Base-by-base conservation (phyloP, 2,888 invertebrate species). In the Caenorhabditis japonica region DNA sequence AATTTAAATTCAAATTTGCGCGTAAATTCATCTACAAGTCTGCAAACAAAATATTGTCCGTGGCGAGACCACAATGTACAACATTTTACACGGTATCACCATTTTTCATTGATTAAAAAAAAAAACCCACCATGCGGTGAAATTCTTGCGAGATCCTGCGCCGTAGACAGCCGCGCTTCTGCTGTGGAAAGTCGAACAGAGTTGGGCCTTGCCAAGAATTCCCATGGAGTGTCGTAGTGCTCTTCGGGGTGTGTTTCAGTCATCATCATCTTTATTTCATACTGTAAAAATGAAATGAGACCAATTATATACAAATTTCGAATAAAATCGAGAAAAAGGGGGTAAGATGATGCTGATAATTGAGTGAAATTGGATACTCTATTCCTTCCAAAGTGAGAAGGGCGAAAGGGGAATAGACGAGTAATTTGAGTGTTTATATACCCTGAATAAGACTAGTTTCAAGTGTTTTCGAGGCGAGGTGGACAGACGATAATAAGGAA, bases 211-310 rank as follows among this genome's bases (percentile, higher is more conserved):
- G 76, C 82, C 38, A 86, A 75, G 53, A 84, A 86, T 56, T 85
- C 85, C 85, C 85, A 85, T 21, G 85, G 85, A 23, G 82, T 84
- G 69, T 85, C 85, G 66, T 85, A 85, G 58, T 85, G 84, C 33
- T 82, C 84, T 66, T 84, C 84, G 15, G 60, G 44, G 3, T 36
- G 30, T 25, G 59, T 59, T 8, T 53, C 21, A 47, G 51, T 56
- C 47, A 47, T 61, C 21, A 39, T 66, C 58, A 59, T 66, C 64
- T 47, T 62, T 47, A 33, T 34, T 25, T 33, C 49, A 49, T 56
- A 10, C 47, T 70, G 34, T n/a, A 43, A 53, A 21, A 13, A 1
- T n/a, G n/a, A n/a, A n/a, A n/a, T n/a, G n/a, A n/a, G n/a, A n/a
- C n/a, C n/a, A n/a, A n/a, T n/a, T n/a, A n/a, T 12, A 17, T 1